Percentiles rank a stretch among this genome's conserved stretches.
phyloP scores from a whole-genome alignment of 2,888 invertebrate genomes.

The Lathronympha strigana region DNA sequence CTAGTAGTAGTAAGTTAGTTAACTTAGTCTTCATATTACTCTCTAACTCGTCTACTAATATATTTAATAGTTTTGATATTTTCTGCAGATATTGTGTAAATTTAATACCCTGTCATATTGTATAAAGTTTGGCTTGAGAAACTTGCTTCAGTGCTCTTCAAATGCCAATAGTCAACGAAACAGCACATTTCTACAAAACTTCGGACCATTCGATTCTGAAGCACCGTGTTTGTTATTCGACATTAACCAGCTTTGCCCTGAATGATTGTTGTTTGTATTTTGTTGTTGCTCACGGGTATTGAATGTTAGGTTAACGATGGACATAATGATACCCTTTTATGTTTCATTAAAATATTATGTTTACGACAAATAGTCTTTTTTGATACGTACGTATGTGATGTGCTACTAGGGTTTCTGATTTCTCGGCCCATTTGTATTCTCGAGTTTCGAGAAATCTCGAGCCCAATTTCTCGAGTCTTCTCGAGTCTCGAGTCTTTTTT shows the following conservation, averaged over 20 bases:
- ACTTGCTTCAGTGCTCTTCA: constrained; percentile 12
- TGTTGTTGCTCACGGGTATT: constrained; percentile 19
- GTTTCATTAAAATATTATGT: background rate
- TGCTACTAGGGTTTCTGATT: no score
- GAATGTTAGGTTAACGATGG: constrained; percentile 9
- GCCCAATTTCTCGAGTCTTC: no score
- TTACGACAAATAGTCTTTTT: no score
- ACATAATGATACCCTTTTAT: constrained; percentile 13
- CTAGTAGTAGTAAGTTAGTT: no score
- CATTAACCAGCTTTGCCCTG: constrained; percentile 32
- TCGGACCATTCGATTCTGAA: background rate
- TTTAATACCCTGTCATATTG: constrained; percentile 18
- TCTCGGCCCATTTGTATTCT: no score
- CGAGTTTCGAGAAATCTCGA: no score
- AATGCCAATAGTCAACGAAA: background rate
- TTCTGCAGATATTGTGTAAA: background rate
- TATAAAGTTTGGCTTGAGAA: constrained; percentile 28
- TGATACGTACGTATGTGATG: no score
- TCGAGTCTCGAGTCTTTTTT: no score
- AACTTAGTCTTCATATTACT: no score
- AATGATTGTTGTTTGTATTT: constrained; percentile 29
- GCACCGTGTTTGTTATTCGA: constrained; percentile 21
- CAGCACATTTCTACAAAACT: background rate
- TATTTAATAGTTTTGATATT: constrained; percentile 5
- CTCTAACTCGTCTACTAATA: background rate